Evolutionary conservation across 2,888 invertebrate genomes (phyloP).

Genomic region (Oscheius sp.): DNA sequence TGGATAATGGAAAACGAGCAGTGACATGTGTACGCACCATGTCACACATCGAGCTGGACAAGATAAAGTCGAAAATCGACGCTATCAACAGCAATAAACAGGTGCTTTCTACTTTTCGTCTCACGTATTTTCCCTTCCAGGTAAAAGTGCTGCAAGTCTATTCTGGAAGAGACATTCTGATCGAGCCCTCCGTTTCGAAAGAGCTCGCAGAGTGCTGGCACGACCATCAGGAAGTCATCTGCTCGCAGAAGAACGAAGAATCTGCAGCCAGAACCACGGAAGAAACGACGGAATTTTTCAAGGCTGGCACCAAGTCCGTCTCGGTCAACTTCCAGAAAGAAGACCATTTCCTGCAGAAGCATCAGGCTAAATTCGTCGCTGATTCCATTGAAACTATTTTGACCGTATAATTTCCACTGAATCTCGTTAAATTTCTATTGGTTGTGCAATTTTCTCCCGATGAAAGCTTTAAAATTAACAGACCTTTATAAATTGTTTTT

Average conservation of each 20-base stretch:
- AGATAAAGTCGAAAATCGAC: slow-evolving; percentile 31
- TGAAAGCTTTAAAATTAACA: slow-evolving; percentile 12
- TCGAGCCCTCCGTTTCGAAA: slow-evolving; percentile 45
- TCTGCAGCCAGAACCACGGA: not conserved
- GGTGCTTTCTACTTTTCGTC: not conserved
- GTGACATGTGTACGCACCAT: slow-evolving; percentile 47
- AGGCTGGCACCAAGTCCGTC: slow-evolving; percentile 32
- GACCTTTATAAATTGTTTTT: slow-evolving; percentile 7
- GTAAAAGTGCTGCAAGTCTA: slow-evolving; percentile 44
- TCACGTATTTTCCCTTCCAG: slow-evolving; percentile 20
- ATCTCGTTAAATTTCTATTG: not conserved
- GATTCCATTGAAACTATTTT: slow-evolving; percentile 51
- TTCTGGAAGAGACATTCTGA: slow-evolving; percentile 46
- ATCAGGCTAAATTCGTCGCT: slow-evolving; percentile 45
- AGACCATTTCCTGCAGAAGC: slow-evolving; percentile 52
- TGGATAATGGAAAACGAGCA: slow-evolving; percentile 42
- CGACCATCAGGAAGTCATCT: slow-evolving; percentile 22
- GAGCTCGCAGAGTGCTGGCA: slow-evolving; percentile 31
- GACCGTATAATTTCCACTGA: slow-evolving; percentile 6
- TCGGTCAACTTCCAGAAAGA: slow-evolving; percentile 46
- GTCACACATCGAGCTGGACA: slow-evolving; percentile 37
- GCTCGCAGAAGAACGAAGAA: slow-evolving; percentile 9
- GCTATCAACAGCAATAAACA: slow-evolving; percentile 30
- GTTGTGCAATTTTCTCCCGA: slow-evolving; percentile 2
- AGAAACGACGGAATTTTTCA: not conserved